Evolutionary conservation across 2,797 vertebrate genomes (phyloP), one percentile per base, ranked within the genome.

Genomic region (Micromesistius poutassou): DNA sequence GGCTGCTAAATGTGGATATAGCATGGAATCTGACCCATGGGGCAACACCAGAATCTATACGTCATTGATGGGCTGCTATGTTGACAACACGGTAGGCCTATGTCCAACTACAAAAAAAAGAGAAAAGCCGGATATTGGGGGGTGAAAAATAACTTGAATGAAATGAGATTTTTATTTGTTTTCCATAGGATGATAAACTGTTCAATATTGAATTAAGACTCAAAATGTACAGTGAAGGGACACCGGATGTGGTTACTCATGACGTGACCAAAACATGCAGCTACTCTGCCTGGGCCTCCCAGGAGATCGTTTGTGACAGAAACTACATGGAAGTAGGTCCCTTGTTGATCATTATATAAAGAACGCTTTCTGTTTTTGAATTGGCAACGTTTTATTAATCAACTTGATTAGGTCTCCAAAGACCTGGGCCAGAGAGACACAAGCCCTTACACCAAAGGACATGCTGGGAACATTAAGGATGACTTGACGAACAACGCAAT

Each of bases 311-410:
- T 8, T 96, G 95, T 76, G 94, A 95, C 75, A 89, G 83, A 30
- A 95, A 95, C 86, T 97, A 94, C 85, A 95, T 96, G 95, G 95
- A 97, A 92, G 96, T 96, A 71, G 3, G 89, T 86, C 8, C 0
- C 35, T 4, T 25, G 12, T 9, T 16, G 12, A 10, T 71, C 8
- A 1, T 1, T 35, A 8, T 30, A 35, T 12, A 38, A 38, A 66
- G 9, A 78, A 5, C 0, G 0, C 0, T 4, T 25, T 2, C 71
- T 19, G 12, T 1, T 22, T n/a, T 19, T 30, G 0, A 42, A 7
- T 71, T 73, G 33, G 7, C 72, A 5, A 73, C 3, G 7, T 38
- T 74, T 38, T 50, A 0, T 28, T 72, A 55, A 30, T 71, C 70
- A 1, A 28, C 62, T n/a, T 55, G 0, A n/a, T 62, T 75, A 95